These are phyloP conservation scores for Trachymyrmex septentrionalis DNA, from an alignment of 1,140 invertebrate genomes.

Conservation along the genomic window DNA sequence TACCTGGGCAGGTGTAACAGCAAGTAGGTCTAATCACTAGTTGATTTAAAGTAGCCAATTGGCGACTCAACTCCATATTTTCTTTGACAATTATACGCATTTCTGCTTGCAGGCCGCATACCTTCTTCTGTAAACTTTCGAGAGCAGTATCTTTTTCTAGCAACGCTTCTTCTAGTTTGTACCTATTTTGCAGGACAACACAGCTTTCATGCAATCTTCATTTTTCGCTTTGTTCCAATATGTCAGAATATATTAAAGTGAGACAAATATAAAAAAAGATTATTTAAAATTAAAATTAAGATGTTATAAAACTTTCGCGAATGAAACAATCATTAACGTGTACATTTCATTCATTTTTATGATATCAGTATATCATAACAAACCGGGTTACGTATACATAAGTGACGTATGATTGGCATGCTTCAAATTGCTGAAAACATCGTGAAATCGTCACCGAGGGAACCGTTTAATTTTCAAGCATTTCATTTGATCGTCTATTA, in stretches of 20 bases:
- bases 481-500: constrained; percentile 55
- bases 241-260: background rate
- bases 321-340: background rate
- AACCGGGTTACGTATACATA: background rate
- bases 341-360: constrained; percentile 30
- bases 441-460: constrained; percentile 57
- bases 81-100: constrained; percentile 82
- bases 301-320: constrained; percentile 17
- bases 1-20: constrained; percentile 65
- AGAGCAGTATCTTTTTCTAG: constrained; percentile 85
- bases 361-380: constrained; percentile 9
- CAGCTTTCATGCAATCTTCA: background rate
- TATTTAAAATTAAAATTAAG: background rate
- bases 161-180: constrained; percentile 86
- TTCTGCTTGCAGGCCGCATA: constrained; percentile 85
- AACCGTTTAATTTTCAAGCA: constrained; percentile 54
- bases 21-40: constrained; percentile 67
- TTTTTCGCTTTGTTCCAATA: background rate
- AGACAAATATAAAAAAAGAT: background rate
- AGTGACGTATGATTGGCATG: constrained; percentile 41
- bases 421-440: constrained; percentile 44
- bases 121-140: constrained; percentile 85
- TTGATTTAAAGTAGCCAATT: constrained; percentile 75
- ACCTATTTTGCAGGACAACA: constrained; percentile 81
- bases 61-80: constrained; percentile 78